Percentiles rank a stretch among this genome's conserved stretches.
These are phyloP conservation scores for Apus apus DNA, from an alignment of 2,113 vertebrate genomes.

Conservation along the genomic window DNA sequence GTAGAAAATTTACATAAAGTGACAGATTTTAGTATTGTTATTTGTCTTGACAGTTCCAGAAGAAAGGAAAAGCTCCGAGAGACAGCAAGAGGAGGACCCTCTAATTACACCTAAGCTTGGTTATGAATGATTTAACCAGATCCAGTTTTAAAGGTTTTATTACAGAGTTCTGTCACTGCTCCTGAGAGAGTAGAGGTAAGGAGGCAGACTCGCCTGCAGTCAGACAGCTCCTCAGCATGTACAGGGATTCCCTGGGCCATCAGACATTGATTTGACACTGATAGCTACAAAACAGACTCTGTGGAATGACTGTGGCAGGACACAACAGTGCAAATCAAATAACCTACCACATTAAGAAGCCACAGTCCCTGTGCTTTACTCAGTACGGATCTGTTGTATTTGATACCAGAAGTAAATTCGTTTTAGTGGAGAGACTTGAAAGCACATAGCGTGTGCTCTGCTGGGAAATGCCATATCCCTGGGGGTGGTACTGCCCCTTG, in stretches of 20 bases:
- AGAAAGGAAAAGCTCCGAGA: not conserved
- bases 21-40: not conserved
- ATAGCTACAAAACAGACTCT: not conserved
- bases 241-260: not conserved
- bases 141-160: not conserved
- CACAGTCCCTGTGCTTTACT: not conserved
- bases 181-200: not conserved
- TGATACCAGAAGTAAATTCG: not conserved
- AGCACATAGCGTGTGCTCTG: not conserved
- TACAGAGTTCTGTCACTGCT: not conserved
- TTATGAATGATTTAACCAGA: not conserved
- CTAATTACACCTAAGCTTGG: not conserved
- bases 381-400: not conserved
- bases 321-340: not conserved
- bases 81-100: not conserved
- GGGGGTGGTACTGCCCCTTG: not conserved
- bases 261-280: not conserved
- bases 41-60: not conserved
- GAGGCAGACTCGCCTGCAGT: not conserved
- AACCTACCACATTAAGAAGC: not conserved
- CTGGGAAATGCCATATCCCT: not conserved
- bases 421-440: not conserved
- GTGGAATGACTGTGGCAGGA: not conserved
- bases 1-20: not conserved
- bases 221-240: not conserved